phyloP scores from a whole-genome alignment of 2,888 invertebrate species.

The Leptinotarsa juncta region DNA sequence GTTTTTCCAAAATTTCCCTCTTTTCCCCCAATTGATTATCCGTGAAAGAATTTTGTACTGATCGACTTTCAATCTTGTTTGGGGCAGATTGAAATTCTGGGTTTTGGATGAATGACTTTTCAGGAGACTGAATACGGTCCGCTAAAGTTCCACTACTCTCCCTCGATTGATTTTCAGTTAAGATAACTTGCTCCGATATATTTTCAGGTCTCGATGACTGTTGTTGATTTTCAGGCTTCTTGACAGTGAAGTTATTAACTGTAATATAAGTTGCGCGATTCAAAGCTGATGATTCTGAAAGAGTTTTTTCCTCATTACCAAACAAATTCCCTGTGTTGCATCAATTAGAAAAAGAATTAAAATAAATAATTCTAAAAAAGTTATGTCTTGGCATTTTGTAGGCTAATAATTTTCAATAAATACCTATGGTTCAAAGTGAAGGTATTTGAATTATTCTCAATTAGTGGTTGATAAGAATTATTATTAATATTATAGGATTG shows the following conservation, averaged over 20 bases:
- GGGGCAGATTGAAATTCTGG: background rate
- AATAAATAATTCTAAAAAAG: background rate
- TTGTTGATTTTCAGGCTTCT: too few relatives aligned
- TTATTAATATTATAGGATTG: too few relatives aligned
- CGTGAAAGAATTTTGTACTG: background rate
- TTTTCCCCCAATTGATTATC: background rate
- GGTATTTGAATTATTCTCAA: too few relatives aligned
- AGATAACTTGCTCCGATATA: background rate
- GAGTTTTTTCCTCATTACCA: background rate
- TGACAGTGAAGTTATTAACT: background rate
- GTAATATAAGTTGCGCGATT: background rate
- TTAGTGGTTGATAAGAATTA: too few relatives aligned
- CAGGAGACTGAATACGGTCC: background rate
- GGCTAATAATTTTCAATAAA: too few relatives aligned
- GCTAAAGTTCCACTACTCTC: background rate
- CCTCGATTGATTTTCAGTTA: background rate
- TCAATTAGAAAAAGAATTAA: background rate
- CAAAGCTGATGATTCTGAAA: background rate
- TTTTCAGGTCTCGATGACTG: background rate
- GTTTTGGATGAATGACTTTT: background rate
- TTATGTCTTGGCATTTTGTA: too few relatives aligned
- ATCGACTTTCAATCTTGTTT: background rate
- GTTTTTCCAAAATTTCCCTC: background rate
- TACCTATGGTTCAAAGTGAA: too few relatives aligned
- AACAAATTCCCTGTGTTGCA: conserved; percentile 18